Evolutionary conservation across 2,113 vertebrate species (phyloP).

Genomic region (Scopus umbretta): DNA sequence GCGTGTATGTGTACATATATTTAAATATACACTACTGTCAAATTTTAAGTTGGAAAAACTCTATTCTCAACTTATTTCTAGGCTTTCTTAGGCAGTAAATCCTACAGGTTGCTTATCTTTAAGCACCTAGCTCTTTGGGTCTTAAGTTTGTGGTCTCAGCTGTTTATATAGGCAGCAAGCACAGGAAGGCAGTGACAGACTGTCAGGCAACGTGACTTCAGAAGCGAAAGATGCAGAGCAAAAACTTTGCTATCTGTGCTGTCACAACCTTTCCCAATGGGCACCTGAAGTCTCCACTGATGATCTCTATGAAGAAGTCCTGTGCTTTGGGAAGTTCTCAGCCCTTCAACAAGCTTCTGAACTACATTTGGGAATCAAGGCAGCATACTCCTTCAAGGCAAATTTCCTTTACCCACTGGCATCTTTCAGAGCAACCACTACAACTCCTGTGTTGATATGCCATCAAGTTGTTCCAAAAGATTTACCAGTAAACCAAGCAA

Average conservation of each 20-base stretch:
- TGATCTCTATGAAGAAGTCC: accelerated
- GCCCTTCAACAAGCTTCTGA: not conserved
- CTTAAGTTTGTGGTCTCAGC: not conserved
- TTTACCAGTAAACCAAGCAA: not conserved
- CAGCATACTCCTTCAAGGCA: not conserved
- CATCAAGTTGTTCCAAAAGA: not conserved
- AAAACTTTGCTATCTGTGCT: not conserved
- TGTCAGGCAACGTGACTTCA: not conserved
- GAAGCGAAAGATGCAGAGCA: not conserved
- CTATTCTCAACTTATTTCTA: not conserved
- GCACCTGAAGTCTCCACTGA: not conserved
- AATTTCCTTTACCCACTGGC: not conserved
- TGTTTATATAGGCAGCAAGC: not conserved
- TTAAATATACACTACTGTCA: not conserved
- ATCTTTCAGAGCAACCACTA: not conserved
- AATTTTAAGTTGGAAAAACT: not conserved
- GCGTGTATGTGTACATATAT: not conserved
- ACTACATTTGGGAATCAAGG: accelerated
- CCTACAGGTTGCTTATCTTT: not conserved
- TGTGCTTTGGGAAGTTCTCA: not conserved
- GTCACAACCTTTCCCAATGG: not conserved
- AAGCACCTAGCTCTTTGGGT: not conserved
- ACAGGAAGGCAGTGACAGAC: not conserved
- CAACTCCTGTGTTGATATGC: not conserved
- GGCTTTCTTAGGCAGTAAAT: not conserved